phyloP scores from a whole-genome alignment of 1,140 invertebrate species.

The Drosophila bifasciata region DNA sequence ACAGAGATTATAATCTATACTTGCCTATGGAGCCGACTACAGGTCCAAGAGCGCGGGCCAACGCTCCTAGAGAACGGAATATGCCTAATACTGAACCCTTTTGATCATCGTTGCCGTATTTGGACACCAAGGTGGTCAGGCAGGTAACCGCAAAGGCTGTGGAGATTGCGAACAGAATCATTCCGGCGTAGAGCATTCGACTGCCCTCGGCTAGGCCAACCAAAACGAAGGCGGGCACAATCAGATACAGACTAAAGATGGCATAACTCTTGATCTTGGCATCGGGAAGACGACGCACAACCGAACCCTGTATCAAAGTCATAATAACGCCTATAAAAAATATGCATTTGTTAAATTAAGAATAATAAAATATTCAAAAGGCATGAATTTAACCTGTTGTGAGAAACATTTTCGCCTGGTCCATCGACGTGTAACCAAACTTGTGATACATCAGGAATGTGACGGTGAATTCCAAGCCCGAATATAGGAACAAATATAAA shows the following conservation, averaged over 20 bases:
- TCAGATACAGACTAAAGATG: constrained; percentile 91
- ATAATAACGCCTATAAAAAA: constrained; percentile 88
- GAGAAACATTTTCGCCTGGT: constrained; percentile 99
- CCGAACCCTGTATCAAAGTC: constrained; percentile 96
- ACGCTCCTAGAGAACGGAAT: constrained; percentile 95
- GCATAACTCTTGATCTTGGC: constrained; percentile 91
- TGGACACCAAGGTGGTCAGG: constrained; percentile 94
- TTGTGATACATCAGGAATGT: constrained; percentile 98
- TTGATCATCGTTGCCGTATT: constrained; percentile 91
- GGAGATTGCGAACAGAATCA: constrained; percentile 95
- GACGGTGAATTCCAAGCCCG: constrained; percentile 98
- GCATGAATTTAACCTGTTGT: constrained; percentile 88
- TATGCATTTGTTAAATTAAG: constrained; percentile 17
- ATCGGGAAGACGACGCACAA: constrained; percentile 92
- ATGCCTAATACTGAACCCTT: constrained; percentile 97
- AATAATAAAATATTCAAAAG: background rate
- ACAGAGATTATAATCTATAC: constrained; percentile 23
- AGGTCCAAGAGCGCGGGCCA: constrained; percentile 96
- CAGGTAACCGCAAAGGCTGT: constrained; percentile 97
- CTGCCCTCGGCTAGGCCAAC: constrained; percentile 88
- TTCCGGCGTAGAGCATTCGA: constrained; percentile 89
- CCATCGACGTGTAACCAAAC: constrained; percentile 96
- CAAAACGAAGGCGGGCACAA: constrained; percentile 94
- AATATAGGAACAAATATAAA: constrained; percentile 97
- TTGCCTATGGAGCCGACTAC: constrained; percentile 92